Percentiles rank a stretch among this genome's conserved stretches.
Conservation (phyloP, 35 echinoderm and acorn worm genomes). For the Heliocidaris erythrogramma region DNA sequence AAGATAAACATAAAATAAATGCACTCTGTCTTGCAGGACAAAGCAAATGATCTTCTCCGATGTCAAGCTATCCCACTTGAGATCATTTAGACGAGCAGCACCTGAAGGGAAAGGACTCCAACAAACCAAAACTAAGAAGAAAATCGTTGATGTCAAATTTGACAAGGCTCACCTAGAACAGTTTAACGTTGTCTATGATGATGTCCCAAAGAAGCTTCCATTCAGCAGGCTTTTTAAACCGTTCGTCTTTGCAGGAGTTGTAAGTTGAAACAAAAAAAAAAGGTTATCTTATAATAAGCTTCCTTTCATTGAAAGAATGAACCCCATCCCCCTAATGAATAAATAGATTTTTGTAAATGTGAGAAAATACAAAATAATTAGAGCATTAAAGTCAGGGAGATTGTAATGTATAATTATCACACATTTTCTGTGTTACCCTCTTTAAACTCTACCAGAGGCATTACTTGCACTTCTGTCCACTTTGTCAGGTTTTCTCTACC, state of each 20-base stretch:
- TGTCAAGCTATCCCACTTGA: not conserved
- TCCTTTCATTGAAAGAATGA: too few relatives aligned
- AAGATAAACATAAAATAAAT: too few relatives aligned
- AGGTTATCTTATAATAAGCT: too few relatives aligned
- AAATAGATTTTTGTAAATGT: too few relatives aligned
- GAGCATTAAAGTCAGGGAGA: too few relatives aligned
- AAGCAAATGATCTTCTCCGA: not conserved
- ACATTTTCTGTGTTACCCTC: too few relatives aligned
- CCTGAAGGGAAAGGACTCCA: not conserved
- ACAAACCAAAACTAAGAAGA: not conserved
- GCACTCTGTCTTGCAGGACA: not conserved
- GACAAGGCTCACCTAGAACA: slow-evolving; percentile 82
- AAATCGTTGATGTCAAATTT: slow-evolving; percentile 57
- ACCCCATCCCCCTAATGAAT: too few relatives aligned
- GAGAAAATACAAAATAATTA: too few relatives aligned
- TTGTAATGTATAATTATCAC: too few relatives aligned
- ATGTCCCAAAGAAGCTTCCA: slow-evolving; percentile 54
- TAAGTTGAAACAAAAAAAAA: slow-evolving; percentile 44
- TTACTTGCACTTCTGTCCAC: too few relatives aligned
- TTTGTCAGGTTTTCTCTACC: too few relatives aligned
- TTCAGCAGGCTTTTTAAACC: slow-evolving; percentile 74
- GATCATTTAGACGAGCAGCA: slow-evolving; percentile 13
- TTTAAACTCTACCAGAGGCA: too few relatives aligned
- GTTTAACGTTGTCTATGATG: slow-evolving; percentile 72
- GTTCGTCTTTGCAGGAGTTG: slow-evolving; percentile 93